Conservation (phyloP, 2,113 vertebrate species). For the Ceyx cyanopectus region DNA sequence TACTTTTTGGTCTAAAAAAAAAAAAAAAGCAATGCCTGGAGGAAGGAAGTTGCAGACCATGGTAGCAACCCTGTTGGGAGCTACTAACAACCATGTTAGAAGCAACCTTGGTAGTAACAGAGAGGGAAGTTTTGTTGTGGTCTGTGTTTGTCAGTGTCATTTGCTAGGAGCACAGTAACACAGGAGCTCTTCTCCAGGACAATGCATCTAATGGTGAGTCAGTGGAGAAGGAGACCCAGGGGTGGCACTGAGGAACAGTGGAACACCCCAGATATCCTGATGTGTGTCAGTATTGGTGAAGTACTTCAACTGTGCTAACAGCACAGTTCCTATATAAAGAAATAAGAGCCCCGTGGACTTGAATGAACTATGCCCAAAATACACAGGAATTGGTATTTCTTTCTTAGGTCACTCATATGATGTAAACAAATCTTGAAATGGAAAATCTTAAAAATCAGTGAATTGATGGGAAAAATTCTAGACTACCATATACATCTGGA, state of each 20-base stretch:
- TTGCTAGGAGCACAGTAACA: neutral
- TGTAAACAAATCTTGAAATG: neutral
- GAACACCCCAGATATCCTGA: neutral
- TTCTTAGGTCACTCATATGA: neutral
- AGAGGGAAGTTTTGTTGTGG: neutral
- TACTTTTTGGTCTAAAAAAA: neutral
- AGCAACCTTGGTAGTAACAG: neutral
- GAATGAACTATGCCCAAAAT: neutral
- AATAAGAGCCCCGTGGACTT: neutral
- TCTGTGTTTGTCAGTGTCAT: neutral
- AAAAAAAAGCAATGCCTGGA: neutral
- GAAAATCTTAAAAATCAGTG: neutral
- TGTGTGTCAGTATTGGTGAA: neutral
- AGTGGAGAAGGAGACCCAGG: neutral
- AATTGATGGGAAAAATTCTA: neutral
- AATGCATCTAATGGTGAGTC: neutral
- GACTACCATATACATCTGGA: neutral
- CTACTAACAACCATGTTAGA: no score
- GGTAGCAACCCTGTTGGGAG: neutral
- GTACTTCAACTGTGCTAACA: neutral
- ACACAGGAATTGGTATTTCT: neutral
- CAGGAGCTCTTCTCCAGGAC: neutral
- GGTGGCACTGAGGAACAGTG: neutral
- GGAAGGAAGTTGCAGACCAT: neutral
- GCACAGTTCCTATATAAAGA: neutral